Percentiles rank a stretch among this genome's conserved stretches.
Evolutionary conservation across 2,888 invertebrate species (phyloP).

Genomic region (Ephialtes manifestator): DNA sequence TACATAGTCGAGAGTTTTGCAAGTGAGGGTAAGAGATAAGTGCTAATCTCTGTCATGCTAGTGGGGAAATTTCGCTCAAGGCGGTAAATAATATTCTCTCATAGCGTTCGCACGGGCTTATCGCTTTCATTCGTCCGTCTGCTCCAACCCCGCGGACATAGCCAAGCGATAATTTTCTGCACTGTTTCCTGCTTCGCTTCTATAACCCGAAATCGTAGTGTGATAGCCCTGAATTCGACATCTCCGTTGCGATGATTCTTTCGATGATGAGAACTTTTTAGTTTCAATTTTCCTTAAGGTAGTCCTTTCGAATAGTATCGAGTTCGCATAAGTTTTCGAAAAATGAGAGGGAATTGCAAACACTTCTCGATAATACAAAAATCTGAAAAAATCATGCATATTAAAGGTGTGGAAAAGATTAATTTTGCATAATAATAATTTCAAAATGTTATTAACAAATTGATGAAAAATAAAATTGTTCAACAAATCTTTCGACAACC

Average conservation of each 20-base stretch:
- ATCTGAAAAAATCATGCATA: too few relatives aligned
- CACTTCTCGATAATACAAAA: too few relatives aligned
- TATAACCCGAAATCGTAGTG: constrained; percentile 72
- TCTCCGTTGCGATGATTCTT: not conserved
- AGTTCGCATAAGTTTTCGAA: too few relatives aligned
- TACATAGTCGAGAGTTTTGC: constrained; percentile 30
- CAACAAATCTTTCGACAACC: too few relatives aligned
- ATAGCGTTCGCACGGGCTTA: constrained; percentile 47
- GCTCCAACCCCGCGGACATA: constrained; percentile 16
- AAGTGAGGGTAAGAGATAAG: constrained; percentile 53
- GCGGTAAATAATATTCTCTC: constrained; percentile 58
- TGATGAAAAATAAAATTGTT: too few relatives aligned
- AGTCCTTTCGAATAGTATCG: too few relatives aligned
- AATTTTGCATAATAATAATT: too few relatives aligned
- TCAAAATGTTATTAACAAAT: too few relatives aligned
- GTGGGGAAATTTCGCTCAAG: constrained; percentile 61
- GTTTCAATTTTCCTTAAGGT: too few relatives aligned
- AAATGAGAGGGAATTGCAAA: too few relatives aligned
- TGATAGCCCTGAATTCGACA: constrained; percentile 65
- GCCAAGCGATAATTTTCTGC: constrained; percentile 75
- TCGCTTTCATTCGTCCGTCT: constrained; percentile 46
- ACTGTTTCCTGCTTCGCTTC: constrained; percentile 74
- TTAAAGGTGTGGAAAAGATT: too few relatives aligned
- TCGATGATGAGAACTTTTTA: too few relatives aligned
- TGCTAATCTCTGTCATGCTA: constrained; percentile 61